Percentiles rank a stretch among this genome's conserved stretches.
Evolutionary conservation across 30 jellyfish, hydroid and myxozoan species (phyloP).

Genomic region (Nemopilema nomurai): DNA sequence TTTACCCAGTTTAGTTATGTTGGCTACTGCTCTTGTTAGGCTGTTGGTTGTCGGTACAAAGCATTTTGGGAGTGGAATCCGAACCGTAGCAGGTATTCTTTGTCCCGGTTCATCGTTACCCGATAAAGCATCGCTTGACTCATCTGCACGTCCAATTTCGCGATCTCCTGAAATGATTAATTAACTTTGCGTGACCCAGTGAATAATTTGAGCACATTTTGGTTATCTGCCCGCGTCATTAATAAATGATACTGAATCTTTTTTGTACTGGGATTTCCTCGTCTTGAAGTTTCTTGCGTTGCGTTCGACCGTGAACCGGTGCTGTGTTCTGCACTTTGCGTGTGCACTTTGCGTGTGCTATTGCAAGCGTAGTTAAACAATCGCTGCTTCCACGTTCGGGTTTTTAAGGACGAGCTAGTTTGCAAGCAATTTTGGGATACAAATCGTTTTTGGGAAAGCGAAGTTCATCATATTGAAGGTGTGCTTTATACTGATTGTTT

Average conservation of each 20-base stretch:
- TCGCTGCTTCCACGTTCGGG: no score
- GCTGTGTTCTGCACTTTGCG: background rate
- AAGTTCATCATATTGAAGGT: no score
- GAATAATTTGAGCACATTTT: slow-evolving; percentile 21
- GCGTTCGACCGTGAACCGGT: background rate
- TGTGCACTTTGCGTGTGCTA: no score
- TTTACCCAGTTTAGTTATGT: no score
- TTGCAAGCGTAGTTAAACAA: no score
- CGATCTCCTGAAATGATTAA: slow-evolving; percentile 17
- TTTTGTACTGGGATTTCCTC: background rate
- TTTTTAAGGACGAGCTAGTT: no score
- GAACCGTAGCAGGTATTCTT: background rate
- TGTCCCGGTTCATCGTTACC: background rate
- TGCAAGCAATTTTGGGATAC: no score
- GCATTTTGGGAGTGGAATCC: background rate
- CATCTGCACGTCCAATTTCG: slow-evolving; percentile 11
- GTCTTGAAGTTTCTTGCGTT: background rate
- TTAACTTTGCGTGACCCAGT: slow-evolving; percentile 60
- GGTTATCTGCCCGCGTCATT: slow-evolving; percentile 20
- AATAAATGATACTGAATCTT: slow-evolving; percentile 23
- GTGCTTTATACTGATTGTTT: no score
- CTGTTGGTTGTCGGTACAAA: background rate
- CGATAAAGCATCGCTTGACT: slow-evolving; percentile 4
- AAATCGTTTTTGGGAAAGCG: no score
- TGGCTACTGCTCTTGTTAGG: no score